Percentiles rank a stretch among this genome's conserved stretches.
phyloP scores from a whole-genome alignment of 2,797 vertebrate genomes.

The Odontamblyopus lacepedii region DNA sequence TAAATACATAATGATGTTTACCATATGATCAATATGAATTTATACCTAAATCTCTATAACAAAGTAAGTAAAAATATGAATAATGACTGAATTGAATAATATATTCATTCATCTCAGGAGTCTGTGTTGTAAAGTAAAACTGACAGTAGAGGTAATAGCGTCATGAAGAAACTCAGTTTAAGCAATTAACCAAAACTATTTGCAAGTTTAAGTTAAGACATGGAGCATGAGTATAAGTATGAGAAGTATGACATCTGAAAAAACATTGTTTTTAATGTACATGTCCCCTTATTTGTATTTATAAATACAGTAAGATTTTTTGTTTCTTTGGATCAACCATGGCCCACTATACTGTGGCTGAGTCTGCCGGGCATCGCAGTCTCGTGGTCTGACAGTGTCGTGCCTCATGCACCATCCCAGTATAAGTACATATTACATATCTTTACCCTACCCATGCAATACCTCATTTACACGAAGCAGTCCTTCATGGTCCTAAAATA shows the following conservation, averaged over 20 bases:
- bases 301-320: not conserved
- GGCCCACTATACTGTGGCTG: not conserved
- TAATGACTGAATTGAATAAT: not conserved
- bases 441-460: no score
- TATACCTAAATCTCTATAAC: conserved; percentile 46
- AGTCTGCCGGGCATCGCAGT: conserved; percentile 72
- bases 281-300: not conserved
- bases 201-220: no score
- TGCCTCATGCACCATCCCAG: conserved; percentile 64
- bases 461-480: no score
- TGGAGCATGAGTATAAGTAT: no score
- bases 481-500: not conserved
- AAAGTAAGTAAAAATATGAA: conserved; percentile 29
- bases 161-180: no score
- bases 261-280: no score
- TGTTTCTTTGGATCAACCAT: not conserved
- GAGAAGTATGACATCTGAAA: no score
- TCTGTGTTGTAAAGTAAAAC: no score
- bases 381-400: conserved; percentile 59
- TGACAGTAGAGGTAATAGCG: no score
- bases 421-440: no score
- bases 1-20: conserved; percentile 64
- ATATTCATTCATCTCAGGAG: no score
- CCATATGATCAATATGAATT: conserved; percentile 29
- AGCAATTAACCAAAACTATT: no score